Conservation (phyloP, 2,888 invertebrate species). For the Euplagia quadripunctaria region DNA sequence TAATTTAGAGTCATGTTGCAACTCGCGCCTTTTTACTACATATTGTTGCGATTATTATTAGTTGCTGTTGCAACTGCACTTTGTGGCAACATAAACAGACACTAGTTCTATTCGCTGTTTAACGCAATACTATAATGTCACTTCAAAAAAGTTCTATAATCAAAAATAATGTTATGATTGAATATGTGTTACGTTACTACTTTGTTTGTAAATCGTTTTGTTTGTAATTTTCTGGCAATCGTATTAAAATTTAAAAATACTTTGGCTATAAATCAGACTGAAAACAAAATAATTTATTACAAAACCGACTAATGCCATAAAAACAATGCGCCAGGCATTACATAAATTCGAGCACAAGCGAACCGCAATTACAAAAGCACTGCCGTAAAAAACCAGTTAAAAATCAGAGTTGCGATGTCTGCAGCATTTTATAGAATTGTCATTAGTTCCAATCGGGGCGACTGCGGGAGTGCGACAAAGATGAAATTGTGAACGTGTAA, state of each 20-base stretch:
- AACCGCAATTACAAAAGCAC: conserved; percentile 46
- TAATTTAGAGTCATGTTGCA: not conserved
- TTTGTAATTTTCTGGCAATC: not conserved
- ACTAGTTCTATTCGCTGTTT: not conserved
- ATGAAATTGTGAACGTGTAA: conserved; percentile 65
- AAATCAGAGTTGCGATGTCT: conserved; percentile 41
- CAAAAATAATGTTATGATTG: not conserved
- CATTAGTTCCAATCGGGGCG: conserved; percentile 54
- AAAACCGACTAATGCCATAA: conserved; percentile 22
- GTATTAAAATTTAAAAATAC: conserved; percentile 6
- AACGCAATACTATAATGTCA: not conserved
- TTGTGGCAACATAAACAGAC: not conserved
- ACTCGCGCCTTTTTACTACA: not conserved
- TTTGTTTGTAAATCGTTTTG: not conserved
- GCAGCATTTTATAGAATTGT: conserved; percentile 51
- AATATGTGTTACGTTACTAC: not conserved
- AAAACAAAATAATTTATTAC: conserved; percentile 25
- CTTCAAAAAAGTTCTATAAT: too few relatives aligned
- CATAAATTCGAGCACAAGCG: conserved; percentile 29
- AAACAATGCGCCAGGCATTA: conserved; percentile 26
- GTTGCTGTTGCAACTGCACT: not conserved
- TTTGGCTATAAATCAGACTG: conserved; percentile 21
- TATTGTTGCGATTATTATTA: not conserved
- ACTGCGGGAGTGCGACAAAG: conserved; percentile 50
- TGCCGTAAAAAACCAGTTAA: conserved; percentile 34